Conservation (phyloP, 2,888 invertebrate genomes). For the Sisyra terminalis region DNA sequence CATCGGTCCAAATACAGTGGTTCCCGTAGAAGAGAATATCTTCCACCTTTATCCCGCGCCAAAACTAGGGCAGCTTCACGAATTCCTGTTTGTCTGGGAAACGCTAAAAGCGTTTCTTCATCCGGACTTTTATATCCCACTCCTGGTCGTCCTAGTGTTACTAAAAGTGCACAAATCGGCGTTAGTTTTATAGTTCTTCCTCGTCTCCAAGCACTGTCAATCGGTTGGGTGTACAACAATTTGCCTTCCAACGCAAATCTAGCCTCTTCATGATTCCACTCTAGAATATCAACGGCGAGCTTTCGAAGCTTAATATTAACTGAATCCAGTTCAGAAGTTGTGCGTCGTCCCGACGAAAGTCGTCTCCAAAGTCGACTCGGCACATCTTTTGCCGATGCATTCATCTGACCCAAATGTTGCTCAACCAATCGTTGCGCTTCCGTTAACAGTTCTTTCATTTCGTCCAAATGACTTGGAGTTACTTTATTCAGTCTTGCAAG, state of each 20-base stretch:
- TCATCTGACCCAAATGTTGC: slow-evolving; percentile 84
- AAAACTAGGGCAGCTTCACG: slow-evolving; percentile 77
- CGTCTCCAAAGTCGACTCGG: slow-evolving; percentile 83
- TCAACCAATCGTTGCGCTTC: slow-evolving; percentile 87
- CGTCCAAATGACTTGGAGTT: slow-evolving; percentile 67
- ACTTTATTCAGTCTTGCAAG: slow-evolving; percentile 81
- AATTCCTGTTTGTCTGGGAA: slow-evolving; percentile 59
- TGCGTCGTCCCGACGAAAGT: slow-evolving; percentile 49
- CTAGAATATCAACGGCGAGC: slow-evolving; percentile 84
- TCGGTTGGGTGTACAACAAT: slow-evolving; percentile 73
- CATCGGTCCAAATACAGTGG: slow-evolving; percentile 83
- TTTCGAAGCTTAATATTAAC: slow-evolving; percentile 80
- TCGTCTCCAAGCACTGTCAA: slow-evolving; percentile 81
- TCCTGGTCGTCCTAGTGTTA: slow-evolving; percentile 32
- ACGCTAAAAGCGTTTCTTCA: slow-evolving; percentile 41
- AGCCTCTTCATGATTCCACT: slow-evolving; percentile 89
- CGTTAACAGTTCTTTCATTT: slow-evolving; percentile 66
- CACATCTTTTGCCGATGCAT: slow-evolving; percentile 80
- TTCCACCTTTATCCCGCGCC: slow-evolving; percentile 78
- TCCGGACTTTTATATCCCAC: slow-evolving; percentile 20
- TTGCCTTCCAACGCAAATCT: slow-evolving; percentile 83
- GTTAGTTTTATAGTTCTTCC: slow-evolving; percentile 78
- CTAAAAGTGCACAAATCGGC: slow-evolving; percentile 76
- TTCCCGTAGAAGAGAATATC: slow-evolving; percentile 74
- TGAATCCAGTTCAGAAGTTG: slow-evolving; percentile 71